Evolutionary conservation across 2,797 vertebrate species (phyloP), one percentile per base, ranked within the genome.

Genomic region (Sciurus carolinensis): DNA sequence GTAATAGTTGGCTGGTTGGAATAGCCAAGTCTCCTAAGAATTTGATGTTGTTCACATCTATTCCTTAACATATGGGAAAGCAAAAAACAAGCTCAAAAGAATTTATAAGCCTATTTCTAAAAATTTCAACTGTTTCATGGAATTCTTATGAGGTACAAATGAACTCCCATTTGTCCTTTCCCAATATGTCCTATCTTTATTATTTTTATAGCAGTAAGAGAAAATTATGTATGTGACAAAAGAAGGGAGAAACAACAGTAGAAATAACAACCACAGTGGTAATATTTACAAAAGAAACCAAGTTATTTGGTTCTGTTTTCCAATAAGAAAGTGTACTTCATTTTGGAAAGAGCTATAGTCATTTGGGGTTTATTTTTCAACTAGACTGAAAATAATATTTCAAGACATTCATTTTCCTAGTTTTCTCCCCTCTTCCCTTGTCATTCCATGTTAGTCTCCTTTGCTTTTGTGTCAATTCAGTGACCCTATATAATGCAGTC

Each of bases 351-450:
- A 89, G 44, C 76, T 52, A 50, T n/a, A 14, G n/a, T 67, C 28
- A 84, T 81, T 73, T 75, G 12, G 5, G 42, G 3, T 80, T 44
- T 62, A 81, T 18, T 79, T 92, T 91, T 59, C 76, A 92, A 84
- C 66, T 73, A 54, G 14, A 72, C 26, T 94, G 77, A 87, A 94
- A 87, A 30, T 42, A 82, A 44, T 20, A 95, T 33, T 89, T 96
- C 36, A 42, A 80, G n/a, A 87, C 13, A 33, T 77, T 47, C 77
- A 18, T 30, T 66, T 64, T 80, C 36, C 44, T 66, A n/a, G 36
- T 44, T 72, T 66, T 57, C 33, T 36, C 79, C 1, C 33, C 3
- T 83, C 17, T 52, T 80, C 67, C 9, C 18, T 72, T 62, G 39
- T 10, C 8, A 69, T 52, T 82, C 26, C n/a, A 66, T n/a, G 15